Evolutionary conservation across 2,888 invertebrate genomes (phyloP).

Genomic region (Nemurella pictetii): DNA sequence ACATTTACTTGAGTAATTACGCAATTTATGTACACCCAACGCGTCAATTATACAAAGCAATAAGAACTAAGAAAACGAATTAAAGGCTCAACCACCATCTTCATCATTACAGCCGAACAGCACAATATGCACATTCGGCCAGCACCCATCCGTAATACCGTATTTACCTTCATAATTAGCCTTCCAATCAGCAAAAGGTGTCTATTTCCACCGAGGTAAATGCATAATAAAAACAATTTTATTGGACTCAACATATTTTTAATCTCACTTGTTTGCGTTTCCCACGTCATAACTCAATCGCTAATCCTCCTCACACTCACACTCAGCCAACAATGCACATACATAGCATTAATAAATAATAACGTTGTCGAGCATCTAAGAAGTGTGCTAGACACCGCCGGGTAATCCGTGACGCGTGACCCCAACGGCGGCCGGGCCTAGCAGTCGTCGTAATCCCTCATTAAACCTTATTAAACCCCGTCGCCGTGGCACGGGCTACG

Average conservation of each 20-base stretch:
- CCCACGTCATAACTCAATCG: conserved; percentile 10
- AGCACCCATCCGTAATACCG: neutral
- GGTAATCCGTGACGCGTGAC: neutral
- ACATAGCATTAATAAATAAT: neutral
- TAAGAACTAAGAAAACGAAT: too few species aligned
- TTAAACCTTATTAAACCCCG: too few species aligned
- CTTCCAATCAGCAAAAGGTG: neutral
- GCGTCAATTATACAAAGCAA: too few species aligned
- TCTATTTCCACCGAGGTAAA: neutral
- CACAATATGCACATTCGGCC: too few species aligned
- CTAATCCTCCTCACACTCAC: neutral
- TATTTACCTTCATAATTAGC: neutral
- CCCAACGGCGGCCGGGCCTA: neutral
- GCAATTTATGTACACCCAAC: too few species aligned
- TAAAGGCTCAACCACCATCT: too few species aligned
- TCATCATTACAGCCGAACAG: too few species aligned
- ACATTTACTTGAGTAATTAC: too few species aligned
- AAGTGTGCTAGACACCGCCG: neutral
- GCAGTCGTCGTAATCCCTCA: conserved; percentile 31
- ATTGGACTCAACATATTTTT: neutral
- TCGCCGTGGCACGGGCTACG: conserved; percentile 20
- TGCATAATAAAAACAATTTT: neutral
- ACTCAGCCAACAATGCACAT: neutral
- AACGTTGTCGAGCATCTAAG: neutral
- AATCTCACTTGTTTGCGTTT: conserved; percentile 18